These are phyloP conservation scores for Dipodomys spectabilis DNA, from an alignment of 2,113 vertebrate genomes.

Conservation along the genomic window DNA sequence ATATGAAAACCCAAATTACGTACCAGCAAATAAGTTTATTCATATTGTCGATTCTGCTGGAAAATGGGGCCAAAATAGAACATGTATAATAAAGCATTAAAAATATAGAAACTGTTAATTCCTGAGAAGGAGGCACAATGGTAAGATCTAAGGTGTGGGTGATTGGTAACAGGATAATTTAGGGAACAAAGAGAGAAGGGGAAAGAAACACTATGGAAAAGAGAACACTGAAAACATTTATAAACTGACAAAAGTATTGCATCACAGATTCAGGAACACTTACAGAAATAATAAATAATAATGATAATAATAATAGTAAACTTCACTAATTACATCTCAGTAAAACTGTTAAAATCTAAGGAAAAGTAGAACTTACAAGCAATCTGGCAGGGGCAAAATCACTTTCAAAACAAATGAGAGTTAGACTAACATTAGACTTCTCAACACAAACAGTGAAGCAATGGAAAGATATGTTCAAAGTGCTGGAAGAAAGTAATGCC, in stretches of 20 bases:
- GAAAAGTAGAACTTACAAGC: not conserved
- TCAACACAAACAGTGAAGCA: slow-evolving; percentile 29
- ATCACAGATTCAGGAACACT: not conserved
- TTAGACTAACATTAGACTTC: not conserved
- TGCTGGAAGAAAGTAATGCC: not conserved
- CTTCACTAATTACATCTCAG: not conserved
- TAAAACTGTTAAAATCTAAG: not conserved
- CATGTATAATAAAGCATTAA: not conserved
- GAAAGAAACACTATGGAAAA: not conserved
- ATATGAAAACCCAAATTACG: slow-evolving; percentile 21
- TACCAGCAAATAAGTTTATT: not conserved
- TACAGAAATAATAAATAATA: slow-evolving; percentile 12
- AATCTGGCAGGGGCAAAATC: not conserved
- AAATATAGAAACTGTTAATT: slow-evolving; percentile 12
- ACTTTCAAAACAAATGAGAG: slow-evolving; percentile 27
- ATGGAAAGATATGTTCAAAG: not conserved
- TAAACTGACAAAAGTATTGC: slow-evolving; percentile 41
- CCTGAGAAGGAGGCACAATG: not conserved
- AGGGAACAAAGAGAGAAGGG: not conserved
- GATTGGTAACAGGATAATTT: not conserved
- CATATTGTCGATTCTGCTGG: slow-evolving; percentile 5
- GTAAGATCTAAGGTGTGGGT: not conserved
- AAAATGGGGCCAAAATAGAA: not conserved
- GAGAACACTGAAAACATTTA: not conserved
- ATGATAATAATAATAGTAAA: not conserved